phyloP scores from a whole-genome alignment of 2,888 invertebrate species.

The Drosophila pegasa region DNA sequence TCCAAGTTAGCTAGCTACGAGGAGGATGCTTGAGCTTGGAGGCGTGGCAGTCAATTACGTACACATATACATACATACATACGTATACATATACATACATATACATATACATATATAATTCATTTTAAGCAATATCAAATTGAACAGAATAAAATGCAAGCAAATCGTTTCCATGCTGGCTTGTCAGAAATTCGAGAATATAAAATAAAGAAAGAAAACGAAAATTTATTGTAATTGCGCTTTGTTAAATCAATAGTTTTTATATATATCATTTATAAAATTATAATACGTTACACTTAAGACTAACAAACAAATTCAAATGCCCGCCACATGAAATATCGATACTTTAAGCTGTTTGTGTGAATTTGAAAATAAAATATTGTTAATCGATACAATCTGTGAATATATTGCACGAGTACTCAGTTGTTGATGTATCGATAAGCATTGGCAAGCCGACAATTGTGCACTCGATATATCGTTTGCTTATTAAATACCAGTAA shows the following conservation, averaged over 20 bases:
- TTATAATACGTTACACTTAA: not conserved
- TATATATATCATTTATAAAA: too few relatives aligned
- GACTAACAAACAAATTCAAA: not conserved
- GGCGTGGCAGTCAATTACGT: constrained; percentile 52
- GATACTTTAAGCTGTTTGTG: not conserved
- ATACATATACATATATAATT: constrained; percentile 30
- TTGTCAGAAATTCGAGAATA: constrained; percentile 9
- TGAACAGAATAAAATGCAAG: constrained; percentile 47
- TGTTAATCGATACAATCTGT: not conserved
- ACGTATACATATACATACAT: constrained; percentile 1
- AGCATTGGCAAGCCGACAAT: too few relatives aligned
- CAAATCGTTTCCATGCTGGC: constrained; percentile 19
- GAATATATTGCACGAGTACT: not conserved
- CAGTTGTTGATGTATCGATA: not conserved
- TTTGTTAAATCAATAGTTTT: not conserved
- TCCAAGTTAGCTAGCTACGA: constrained; percentile 11
- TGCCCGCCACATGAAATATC: not conserved
- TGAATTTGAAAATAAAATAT: not conserved
- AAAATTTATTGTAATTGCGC: constrained; percentile 4
- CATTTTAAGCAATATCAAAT: constrained; percentile 53
- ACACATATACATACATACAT: constrained; percentile 2
- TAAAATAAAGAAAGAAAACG: not conserved
- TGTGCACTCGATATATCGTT: too few relatives aligned
- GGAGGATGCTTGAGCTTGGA: constrained; percentile 4
- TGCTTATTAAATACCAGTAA: not conserved